These are phyloP conservation scores for human DNA, from an alignment of 2,113 vertebrate genomes.

Conservation along the genomic window DNA sequence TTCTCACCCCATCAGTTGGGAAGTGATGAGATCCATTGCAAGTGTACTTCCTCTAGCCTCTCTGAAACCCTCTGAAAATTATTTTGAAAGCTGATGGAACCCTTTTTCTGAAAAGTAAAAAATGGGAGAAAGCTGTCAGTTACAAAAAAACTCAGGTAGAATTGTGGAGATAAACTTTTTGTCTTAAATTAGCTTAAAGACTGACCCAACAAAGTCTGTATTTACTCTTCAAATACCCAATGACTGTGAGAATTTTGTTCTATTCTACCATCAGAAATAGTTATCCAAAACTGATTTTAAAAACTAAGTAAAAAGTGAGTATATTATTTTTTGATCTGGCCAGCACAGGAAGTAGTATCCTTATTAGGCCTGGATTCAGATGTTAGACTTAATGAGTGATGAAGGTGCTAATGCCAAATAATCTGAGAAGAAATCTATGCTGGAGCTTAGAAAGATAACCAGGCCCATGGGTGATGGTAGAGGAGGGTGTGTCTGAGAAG, in stretches of 20 bases:
- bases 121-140: background rate
- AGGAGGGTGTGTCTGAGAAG: accelerated
- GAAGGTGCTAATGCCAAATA: background rate
- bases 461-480: accelerated
- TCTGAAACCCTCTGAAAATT: background rate
- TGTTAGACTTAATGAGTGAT: background rate
- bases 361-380: background rate
- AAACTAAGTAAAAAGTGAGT: background rate
- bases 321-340: background rate
- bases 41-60: background rate
- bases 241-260: background rate
- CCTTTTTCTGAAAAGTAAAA: background rate
- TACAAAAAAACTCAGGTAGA: background rate
- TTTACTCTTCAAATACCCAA: background rate
- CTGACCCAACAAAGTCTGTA: background rate
- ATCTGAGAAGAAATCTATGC: background rate
- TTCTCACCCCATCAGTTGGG: background rate
- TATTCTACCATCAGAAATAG: background rate
- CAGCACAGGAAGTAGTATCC: background rate
- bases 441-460: background rate
- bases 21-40: background rate
- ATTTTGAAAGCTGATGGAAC: background rate
- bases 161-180: background rate
- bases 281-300: background rate
- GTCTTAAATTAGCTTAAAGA: background rate